A percentile compares a stretch with the other conserved stretches of the same genome.
These are phyloP conservation scores for Pitangus sulphuratus DNA, from an alignment of 2,797 vertebrate species.

Conservation along the genomic window DNA sequence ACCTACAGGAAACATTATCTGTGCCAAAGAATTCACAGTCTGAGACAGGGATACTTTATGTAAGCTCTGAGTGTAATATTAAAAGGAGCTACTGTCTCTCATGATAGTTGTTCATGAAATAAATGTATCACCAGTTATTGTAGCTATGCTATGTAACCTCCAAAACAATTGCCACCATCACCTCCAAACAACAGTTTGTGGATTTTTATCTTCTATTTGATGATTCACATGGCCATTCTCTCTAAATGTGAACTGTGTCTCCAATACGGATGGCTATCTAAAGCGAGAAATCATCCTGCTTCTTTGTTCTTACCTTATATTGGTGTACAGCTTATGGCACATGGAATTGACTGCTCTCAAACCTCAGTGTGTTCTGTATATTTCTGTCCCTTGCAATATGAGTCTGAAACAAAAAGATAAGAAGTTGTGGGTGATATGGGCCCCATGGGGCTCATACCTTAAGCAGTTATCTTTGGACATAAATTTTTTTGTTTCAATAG, in stretches of 20 bases:
- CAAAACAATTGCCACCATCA: neutral
- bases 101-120: neutral
- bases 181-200: neutral
- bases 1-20: neutral
- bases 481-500: neutral
- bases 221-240: neutral
- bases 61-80: neutral
- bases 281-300: neutral
- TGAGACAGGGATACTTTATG: neutral
- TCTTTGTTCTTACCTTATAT: neutral
- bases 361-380: neutral
- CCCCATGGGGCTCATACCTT: neutral
- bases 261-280: neutral
- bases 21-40: neutral
- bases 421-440: neutral
- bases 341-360: neutral
- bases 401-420: neutral
- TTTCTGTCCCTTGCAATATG: neutral
- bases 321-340: neutral
- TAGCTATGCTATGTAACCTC: neutral
- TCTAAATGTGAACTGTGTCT: neutral
- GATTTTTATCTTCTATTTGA: conserved; percentile 15
- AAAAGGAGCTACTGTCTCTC: neutral
- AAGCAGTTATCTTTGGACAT: neutral
- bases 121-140: neutral